phyloP scores from a whole-genome alignment of 1,140 invertebrate genomes.

The Papilio glaucus region DNA sequence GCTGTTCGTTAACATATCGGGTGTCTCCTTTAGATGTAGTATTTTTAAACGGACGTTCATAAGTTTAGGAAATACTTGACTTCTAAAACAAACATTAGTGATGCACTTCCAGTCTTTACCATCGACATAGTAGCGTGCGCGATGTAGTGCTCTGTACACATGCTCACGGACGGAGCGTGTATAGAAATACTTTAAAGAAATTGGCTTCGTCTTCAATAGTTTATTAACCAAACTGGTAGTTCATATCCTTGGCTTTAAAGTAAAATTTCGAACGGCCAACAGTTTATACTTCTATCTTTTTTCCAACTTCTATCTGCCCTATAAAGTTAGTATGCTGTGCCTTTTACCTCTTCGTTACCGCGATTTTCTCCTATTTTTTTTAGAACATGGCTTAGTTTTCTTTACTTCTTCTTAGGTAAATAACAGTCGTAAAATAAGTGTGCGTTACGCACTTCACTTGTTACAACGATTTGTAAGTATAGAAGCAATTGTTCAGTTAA shows the following conservation, averaged over 20 bases:
- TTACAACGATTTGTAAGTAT: no score
- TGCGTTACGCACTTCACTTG: no score
- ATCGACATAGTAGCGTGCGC: background rate
- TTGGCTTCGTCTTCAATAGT: constrained; percentile 1
- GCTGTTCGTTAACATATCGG: no score
- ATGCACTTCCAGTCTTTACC: constrained; percentile 8
- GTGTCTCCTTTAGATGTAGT: background rate
- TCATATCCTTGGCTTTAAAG: background rate
- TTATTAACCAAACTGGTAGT: constrained; percentile 3
- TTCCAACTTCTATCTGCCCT: no score
- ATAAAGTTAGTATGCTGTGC: no score
- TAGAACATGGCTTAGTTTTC: no score
- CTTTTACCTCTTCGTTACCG: no score
- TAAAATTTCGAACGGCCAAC: background rate
- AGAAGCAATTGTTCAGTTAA: no score
- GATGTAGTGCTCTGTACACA: background rate
- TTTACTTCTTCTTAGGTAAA: no score
- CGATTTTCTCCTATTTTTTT: no score
- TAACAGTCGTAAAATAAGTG: no score
- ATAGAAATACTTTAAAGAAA: constrained; percentile 14
- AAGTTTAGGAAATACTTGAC: constrained; percentile 13
- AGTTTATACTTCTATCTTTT: no score
- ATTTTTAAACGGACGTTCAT: constrained; percentile 1
- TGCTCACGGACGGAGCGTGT: background rate
- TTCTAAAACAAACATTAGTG: constrained; percentile 6